Conservation (phyloP, 1,140 invertebrate species). For the Hyles vespertilio region DNA sequence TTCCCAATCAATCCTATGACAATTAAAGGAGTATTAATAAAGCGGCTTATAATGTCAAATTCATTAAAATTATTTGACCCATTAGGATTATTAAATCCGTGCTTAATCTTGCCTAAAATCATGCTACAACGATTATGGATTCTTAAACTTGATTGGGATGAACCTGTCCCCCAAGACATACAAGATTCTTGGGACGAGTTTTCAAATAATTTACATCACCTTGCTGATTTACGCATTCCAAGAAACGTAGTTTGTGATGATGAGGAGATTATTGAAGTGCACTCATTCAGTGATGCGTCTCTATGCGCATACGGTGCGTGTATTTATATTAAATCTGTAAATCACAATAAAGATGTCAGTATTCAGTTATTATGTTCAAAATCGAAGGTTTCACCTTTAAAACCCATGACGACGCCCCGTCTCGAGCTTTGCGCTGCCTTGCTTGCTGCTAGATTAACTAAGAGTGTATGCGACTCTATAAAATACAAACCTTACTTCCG, state of each 20-base stretch:
- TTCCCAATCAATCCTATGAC: constrained; percentile 22
- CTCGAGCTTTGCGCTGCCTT: constrained; percentile 15
- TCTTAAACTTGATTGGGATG: constrained; percentile 4
- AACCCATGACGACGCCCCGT: constrained; percentile 4
- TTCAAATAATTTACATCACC: background rate
- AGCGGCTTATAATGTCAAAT: constrained; percentile 46
- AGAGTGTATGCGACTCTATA: constrained; percentile 4
- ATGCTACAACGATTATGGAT: constrained; percentile 6
- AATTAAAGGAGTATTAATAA: constrained; percentile 27
- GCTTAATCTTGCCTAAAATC: constrained; percentile 6
- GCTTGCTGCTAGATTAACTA: constrained; percentile 19
- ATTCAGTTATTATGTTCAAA: constrained; percentile 5
- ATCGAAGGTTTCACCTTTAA: constrained; percentile 1
- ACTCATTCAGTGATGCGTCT: constrained; percentile 10
- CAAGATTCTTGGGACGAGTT: background rate
- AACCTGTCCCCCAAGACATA: background rate
- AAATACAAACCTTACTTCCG: background rate
- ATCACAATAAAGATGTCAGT: background rate
- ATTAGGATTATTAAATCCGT: constrained; percentile 1
- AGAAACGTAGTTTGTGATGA: background rate
- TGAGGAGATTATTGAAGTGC: background rate
- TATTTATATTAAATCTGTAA: constrained; percentile 8
- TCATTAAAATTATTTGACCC: constrained; percentile 22
- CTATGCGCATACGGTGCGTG: background rate
- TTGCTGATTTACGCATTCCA: background rate